Conservation (phyloP, 2,797 vertebrate species). For the Galagoides demidoff region DNA sequence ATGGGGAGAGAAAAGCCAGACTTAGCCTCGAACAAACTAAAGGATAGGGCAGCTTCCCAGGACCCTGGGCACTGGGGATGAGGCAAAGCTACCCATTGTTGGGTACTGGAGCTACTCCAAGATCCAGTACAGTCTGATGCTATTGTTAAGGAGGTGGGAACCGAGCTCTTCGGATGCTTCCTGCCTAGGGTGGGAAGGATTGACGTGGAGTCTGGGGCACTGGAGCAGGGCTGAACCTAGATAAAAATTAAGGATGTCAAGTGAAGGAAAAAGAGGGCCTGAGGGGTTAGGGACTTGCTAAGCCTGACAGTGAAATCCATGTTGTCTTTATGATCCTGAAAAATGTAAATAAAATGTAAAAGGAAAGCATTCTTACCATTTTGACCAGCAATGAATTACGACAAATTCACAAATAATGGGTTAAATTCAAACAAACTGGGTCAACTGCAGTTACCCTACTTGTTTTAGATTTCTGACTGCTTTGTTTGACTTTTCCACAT, state of each 20-base stretch:
- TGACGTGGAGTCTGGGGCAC: not conserved
- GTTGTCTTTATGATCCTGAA: not conserved
- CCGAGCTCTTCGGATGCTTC: not conserved
- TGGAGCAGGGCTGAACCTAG: not conserved
- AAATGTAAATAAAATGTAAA: not conserved
- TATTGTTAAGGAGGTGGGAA: not conserved
- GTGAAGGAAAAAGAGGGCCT: not conserved
- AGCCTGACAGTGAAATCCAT: not conserved
- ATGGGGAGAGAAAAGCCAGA: not conserved
- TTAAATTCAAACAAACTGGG: not conserved
- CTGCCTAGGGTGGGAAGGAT: not conserved
- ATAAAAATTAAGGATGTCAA: not conserved
- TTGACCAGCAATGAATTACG: not conserved
- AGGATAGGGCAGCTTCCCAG: not conserved
- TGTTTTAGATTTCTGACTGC: slow-evolving; percentile 17
- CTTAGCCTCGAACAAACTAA: not conserved
- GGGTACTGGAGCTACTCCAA: not conserved
- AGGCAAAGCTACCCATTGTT: not conserved
- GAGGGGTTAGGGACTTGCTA: not conserved
- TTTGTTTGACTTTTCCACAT: not conserved
- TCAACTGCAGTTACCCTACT: not conserved
- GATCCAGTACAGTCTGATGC: not conserved
- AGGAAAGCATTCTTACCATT: not conserved
- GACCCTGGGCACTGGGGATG: not conserved
- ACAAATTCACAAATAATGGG: not conserved